Evolutionary conservation across 2,113 vertebrate species (phyloP).

Genomic region (Mastomys coucha): DNA sequence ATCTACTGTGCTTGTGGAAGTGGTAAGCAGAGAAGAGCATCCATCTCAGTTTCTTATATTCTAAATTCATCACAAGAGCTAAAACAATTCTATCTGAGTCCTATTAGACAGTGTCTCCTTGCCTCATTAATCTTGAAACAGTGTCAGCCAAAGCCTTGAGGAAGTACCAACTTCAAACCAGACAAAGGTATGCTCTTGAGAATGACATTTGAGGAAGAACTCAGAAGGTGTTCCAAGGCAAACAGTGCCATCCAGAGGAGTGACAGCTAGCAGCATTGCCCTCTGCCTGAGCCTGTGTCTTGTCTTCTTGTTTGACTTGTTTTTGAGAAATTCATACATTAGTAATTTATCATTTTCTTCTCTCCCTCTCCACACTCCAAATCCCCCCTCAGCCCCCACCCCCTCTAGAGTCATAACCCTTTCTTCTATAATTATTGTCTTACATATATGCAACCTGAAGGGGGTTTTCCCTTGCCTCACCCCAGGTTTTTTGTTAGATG

Average conservation of each 20-base stretch:
- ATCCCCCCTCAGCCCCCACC: background rate
- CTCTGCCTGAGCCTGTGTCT: background rate
- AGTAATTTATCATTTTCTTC: background rate
- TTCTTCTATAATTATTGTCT: background rate
- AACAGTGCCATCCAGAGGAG: background rate
- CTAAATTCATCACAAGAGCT: fast-evolving
- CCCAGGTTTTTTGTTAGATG: background rate
- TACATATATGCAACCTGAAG: background rate
- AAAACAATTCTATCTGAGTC: background rate
- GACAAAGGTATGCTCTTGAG: background rate
- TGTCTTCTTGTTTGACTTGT: background rate
- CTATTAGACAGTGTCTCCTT: too few relatives aligned
- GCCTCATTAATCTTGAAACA: too few relatives aligned
- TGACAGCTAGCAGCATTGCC: background rate
- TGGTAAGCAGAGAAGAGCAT: background rate
- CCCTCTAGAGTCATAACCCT: background rate
- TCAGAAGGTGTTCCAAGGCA: background rate
- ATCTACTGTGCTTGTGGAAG: background rate
- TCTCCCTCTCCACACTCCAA: background rate
- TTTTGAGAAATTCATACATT: background rate
- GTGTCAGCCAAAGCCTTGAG: background rate
- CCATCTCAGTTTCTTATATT: background rate
- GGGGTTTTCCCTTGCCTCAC: background rate
- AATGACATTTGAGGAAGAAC: background rate
- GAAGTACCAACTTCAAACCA: background rate